Evolutionary conservation across 2,888 invertebrate species (phyloP), one percentile per base, ranked within the genome.

Genomic region (Idaea dimidiata): DNA sequence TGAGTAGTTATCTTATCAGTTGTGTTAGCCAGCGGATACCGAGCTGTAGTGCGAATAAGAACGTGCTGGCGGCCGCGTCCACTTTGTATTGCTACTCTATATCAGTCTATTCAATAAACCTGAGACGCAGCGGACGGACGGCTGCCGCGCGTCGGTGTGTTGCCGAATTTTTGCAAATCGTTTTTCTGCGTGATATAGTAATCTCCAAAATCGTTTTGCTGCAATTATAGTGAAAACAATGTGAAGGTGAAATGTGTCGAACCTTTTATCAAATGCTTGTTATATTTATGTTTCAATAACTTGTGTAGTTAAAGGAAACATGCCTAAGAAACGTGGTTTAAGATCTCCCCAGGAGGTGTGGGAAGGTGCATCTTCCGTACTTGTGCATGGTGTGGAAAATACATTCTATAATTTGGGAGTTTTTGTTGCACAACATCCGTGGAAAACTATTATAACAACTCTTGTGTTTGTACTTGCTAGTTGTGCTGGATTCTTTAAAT

Each of bases 401-500:
- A 73, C 88, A 68, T 93, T 93, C 80, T 93, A 81, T 75, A 94
- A 94, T 62, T 93, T 96, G 71, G 96, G 96, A 59, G 84, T 93
- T 16, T 77, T 84, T 63, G 93, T 96, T 60, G 95, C 94, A 17
- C 86, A 76, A 59, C 83, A 93, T 74, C 96, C 96, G 62, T 92
- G 93, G 88, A 92, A 84, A 76, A 95, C 94, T 72, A 94, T 96
- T 33, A 69, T 87, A 17, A 74, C 93, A 67, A 93, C 94, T 76
- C 88, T 94, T 79, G 66, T 89, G 14, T 84, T 95, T 68, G 93
- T 95, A 17, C 69, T 93, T 14, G 56, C 95, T 16, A 95, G 95
- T 76, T 87, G 93, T 61, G 79, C 93, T 64, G 96, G 96, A 53
- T 87, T 96, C 60, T 77, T 94, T 24, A 89, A 92, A 72, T 96